Evolutionary conservation across 2,888 invertebrate genomes (phyloP).

Genomic region (Phragmatobia fuliginosa): DNA sequence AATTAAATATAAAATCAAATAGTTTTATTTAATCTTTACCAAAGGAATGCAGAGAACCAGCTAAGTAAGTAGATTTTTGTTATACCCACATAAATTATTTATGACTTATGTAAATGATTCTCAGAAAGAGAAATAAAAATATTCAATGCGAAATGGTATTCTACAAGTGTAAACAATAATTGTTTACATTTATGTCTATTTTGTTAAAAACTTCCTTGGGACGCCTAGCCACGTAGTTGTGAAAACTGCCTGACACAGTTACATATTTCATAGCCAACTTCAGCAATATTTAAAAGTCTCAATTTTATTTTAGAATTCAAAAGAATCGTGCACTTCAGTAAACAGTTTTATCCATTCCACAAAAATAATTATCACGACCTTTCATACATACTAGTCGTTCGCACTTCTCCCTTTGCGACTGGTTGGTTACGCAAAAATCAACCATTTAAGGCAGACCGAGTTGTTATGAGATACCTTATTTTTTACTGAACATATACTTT

Average conservation of each 20-base stretch:
- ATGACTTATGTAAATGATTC: no score
- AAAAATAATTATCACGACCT: slow-evolving; percentile 26
- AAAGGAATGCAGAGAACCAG: no score
- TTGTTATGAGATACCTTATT: slow-evolving; percentile 29
- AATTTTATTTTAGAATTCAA: background rate
- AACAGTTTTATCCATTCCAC: slow-evolving; percentile 19
- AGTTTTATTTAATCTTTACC: no score
- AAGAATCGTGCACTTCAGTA: background rate
- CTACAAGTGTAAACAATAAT: no score
- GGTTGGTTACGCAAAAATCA: slow-evolving; percentile 47
- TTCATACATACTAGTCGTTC: slow-evolving; percentile 32
- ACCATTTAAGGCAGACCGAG: slow-evolving; percentile 29
- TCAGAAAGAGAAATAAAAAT: no score
- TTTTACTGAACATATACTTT: slow-evolving; percentile 24
- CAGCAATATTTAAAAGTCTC: background rate
- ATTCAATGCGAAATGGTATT: no score
- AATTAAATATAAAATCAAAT: no score
- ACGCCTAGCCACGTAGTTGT: background rate
- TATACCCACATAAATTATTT: no score
- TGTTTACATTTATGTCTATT: no score
- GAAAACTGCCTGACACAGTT: background rate
- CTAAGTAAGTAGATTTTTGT: no score
- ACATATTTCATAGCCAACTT: background rate
- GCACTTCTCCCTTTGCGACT: slow-evolving; percentile 30
- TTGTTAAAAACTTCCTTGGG: no score